Base-by-base conservation (phyloP, 2,797 vertebrate species). In the Acestrorhynchus altus region DNA sequence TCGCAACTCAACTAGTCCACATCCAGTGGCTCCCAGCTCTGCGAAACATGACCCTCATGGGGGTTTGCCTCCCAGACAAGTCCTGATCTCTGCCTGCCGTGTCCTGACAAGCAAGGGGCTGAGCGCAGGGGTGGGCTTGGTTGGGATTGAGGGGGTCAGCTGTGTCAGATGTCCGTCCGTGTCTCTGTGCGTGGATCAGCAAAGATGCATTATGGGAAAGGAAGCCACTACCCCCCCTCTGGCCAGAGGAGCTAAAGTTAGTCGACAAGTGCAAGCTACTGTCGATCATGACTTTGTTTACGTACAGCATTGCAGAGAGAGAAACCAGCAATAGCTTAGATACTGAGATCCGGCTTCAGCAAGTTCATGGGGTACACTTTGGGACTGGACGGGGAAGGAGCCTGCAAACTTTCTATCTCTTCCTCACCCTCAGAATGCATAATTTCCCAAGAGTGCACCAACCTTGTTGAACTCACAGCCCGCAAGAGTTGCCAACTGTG, bases 1-100 rank as follows among this genome's bases (percentile, higher is more conserved):
- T 88, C 74, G 74, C 67, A 51, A 59, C n/a, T 67, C 64, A 64
- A 31, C 68, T 54, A 75, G 83, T 83, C 78, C 83, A 74, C 76
- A 75, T 70, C 80, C 91, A 93, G 88, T 90, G 81, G 90, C 90
- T 95, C 91, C 89, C 92, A 92, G 90, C 86, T 90, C 88, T 89
- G 90, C 90, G 96, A 96, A 96, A 97, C 91, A 96, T 93, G 94
- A 96, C 93, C 94, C 95, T 90, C 87, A 91, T 78, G 86, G 86
- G 90, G 91, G 90, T 91, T 90, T 90, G 88, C 91, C 91, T 92
- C 89, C 89, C 81, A 83, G 90, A 91, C 90, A 88, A 89, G 92
- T 91, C 88, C 89, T 88, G 76, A 66, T 77, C 81, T 88, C 92
- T 87, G 93, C 91, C 87, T 86, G 93, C 93, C 90, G 87, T 88